Conservation (phyloP, 2,888 invertebrate genomes). For the Drepanosiphum platanoidis region DNA sequence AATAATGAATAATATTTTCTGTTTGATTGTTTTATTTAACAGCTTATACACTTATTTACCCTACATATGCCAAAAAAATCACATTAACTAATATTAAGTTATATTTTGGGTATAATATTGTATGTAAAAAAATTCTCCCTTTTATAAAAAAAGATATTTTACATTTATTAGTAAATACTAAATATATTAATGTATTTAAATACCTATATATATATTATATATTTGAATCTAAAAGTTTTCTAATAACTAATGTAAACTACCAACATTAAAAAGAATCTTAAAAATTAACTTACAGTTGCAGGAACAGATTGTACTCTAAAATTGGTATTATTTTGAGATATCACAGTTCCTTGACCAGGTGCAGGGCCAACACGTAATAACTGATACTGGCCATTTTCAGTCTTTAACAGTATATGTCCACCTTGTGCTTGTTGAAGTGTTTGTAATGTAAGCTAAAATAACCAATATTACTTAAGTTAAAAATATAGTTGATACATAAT, state of each 20-base stretch:
- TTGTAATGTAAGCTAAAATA: constrained; percentile 87
- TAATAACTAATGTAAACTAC: not conserved
- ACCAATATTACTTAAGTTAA: constrained; percentile 66
- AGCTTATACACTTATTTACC: not conserved
- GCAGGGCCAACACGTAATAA: constrained; percentile 88
- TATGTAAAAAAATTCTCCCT: not conserved
- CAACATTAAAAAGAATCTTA: not conserved
- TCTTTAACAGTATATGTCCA: constrained; percentile 91
- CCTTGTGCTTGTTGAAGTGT: constrained; percentile 84
- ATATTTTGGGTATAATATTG: not conserved
- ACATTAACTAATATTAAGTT: not conserved
- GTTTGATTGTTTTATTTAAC: not conserved
- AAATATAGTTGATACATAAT: not conserved
- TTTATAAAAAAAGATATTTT: too few species aligned
- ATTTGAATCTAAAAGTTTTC: too few species aligned
- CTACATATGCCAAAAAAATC: not conserved
- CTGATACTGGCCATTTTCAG: constrained; percentile 96
- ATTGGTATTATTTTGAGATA: constrained; percentile 67
- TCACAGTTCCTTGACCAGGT: constrained; percentile 68
- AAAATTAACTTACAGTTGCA: constrained; percentile 71
- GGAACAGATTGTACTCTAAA: constrained; percentile 88
- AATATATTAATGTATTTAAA: too few species aligned
- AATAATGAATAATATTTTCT: not conserved
- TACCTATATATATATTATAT: too few species aligned
- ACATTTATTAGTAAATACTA: too few species aligned